A percentile compares a stretch with the other conserved stretches of the same genome.
phyloP scores from a whole-genome alignment of 2,113 vertebrate species.

The Brienomyrus longianalis region DNA sequence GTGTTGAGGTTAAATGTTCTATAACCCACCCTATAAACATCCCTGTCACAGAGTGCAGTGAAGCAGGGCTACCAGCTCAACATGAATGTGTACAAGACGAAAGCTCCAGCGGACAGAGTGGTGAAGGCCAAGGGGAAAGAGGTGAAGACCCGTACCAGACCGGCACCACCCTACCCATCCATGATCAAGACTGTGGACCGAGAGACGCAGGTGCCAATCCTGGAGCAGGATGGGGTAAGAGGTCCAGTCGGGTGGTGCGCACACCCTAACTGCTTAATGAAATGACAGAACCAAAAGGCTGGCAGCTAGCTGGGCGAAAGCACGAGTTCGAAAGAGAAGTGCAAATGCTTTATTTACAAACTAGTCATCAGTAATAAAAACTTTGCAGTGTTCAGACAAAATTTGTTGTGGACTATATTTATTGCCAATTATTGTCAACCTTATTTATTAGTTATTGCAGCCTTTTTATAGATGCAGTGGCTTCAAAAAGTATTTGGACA shows the following conservation, averaged over 20 bases:
- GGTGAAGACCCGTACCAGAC: slow-evolving; percentile 66
- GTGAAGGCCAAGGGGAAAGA: slow-evolving; percentile 59
- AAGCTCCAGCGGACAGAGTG: slow-evolving; percentile 44
- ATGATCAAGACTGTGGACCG: slow-evolving; percentile 69
- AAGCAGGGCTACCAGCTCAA: slow-evolving; percentile 85
- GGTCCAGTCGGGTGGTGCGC: background rate
- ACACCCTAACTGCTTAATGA: background rate
- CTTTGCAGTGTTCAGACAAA: too few species aligned
- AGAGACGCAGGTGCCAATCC: slow-evolving; percentile 62
- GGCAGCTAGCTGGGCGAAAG: background rate
- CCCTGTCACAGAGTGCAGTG: slow-evolving; percentile 68
- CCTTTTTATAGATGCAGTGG: too few species aligned
- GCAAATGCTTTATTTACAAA: background rate
- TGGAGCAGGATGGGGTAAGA: slow-evolving; percentile 59
- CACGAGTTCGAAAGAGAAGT: background rate
- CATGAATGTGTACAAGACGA: slow-evolving; percentile 82
- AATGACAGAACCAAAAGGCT: background rate
- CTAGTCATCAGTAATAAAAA: background rate
- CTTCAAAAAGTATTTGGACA: too few species aligned
- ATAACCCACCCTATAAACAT: background rate
- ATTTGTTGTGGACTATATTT: too few species aligned
- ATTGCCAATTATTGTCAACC: too few species aligned
- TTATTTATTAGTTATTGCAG: too few species aligned
- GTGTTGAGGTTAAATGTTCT: background rate
- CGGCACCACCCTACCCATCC: slow-evolving; percentile 60